Evolutionary conservation across 2,113 vertebrate species (phyloP).

Genomic region (Anhinga rufa): DNA sequence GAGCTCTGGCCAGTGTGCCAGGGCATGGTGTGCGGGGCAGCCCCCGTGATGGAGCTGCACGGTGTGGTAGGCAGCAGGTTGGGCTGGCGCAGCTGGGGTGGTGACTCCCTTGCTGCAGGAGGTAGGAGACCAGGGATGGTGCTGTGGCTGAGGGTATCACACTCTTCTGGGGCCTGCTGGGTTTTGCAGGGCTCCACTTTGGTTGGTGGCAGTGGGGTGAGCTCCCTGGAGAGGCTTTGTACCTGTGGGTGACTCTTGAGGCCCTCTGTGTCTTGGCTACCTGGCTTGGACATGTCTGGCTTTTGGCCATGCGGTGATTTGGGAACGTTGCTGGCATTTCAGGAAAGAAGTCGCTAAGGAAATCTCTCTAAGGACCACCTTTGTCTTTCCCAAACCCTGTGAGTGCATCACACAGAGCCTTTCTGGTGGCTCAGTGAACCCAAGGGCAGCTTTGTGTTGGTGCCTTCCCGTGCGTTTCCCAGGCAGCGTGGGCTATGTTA

Average conservation of each 20-base stretch:
- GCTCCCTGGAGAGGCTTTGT: neutral
- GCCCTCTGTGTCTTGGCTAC: neutral
- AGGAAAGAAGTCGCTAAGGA: neutral
- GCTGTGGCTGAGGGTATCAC: neutral
- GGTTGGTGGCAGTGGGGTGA: neutral
- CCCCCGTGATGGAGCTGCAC: neutral
- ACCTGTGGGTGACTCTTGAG: neutral
- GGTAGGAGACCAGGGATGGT: neutral
- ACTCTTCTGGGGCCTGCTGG: neutral
- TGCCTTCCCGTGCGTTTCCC: rapidly evolving
- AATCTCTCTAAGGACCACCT: neutral
- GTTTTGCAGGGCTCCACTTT: neutral
- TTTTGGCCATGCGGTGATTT: neutral
- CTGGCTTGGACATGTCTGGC: neutral
- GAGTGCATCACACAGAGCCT: neutral
- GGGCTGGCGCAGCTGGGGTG: neutral
- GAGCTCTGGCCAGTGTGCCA: rapidly evolving
- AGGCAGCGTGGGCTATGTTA: neutral
- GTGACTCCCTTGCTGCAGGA: neutral
- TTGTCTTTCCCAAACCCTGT: neutral
- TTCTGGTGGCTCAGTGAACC: neutral
- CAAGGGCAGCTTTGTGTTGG: neutral
- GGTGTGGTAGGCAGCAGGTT: neutral
- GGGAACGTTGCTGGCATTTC: neutral
- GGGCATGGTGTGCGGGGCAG: neutral